These are phyloP conservation scores for Marmota flaviventris DNA, from an alignment of 2,113 vertebrate species.

Conservation along the genomic window DNA sequence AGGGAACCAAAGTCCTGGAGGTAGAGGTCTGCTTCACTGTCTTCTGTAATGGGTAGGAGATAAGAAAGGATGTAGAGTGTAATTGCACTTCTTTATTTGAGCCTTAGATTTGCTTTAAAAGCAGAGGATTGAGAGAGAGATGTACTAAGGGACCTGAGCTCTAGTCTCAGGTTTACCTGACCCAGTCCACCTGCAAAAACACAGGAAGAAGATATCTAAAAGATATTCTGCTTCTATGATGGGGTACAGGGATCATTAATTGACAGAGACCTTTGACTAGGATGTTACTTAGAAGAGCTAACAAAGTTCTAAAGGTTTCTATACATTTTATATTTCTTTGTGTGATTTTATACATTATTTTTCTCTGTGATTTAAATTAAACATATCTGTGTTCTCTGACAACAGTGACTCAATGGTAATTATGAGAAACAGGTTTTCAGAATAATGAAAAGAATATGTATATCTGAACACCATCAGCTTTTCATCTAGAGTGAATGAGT, in stretches of 20 bases:
- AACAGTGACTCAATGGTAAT: neutral
- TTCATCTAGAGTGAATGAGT: neutral
- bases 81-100: conserved; percentile 4
- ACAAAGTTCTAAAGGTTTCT: neutral
- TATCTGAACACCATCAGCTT: neutral
- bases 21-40: neutral
- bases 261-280: conserved; percentile 27
- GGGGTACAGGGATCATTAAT: neutral
- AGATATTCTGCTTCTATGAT: neutral
- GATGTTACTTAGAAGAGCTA: neutral
- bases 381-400: neutral
- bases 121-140: neutral
- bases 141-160: neutral
- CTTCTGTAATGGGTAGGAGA: neutral
- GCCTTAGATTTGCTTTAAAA: neutral
- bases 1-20: neutral
- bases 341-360: neutral
- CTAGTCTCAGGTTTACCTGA: neutral
- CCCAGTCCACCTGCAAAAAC: neutral
- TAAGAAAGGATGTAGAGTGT: neutral
- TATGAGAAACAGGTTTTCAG: conserved; percentile 30
- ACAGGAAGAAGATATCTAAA: neutral
- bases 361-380: neutral
- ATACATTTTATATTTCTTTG: neutral
- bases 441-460: neutral